These are phyloP conservation scores for Asarcornis scutulata DNA, from an alignment of 2,113 vertebrate genomes.

Conservation along the genomic window DNA sequence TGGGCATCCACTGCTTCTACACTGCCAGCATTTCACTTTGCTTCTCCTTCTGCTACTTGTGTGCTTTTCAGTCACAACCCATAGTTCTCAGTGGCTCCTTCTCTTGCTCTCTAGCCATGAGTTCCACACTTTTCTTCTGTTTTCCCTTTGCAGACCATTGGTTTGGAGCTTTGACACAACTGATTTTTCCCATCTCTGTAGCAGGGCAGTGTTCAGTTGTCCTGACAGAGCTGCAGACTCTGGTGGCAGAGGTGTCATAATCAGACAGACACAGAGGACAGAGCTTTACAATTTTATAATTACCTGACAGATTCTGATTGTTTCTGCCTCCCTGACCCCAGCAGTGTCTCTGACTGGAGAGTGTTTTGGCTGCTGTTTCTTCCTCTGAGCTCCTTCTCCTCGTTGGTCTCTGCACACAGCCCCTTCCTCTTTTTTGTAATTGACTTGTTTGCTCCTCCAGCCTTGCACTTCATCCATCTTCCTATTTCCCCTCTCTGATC, in stretches of 20 bases:
- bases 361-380: constrained; percentile 27
- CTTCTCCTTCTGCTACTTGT: neutral
- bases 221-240: neutral
- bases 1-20: neutral
- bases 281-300: neutral
- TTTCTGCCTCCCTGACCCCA: neutral
- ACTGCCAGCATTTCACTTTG: neutral
- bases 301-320: neutral
- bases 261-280: neutral
- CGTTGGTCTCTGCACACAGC: neutral
- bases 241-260: neutral
- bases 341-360: neutral
- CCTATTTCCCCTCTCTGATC: constrained; percentile 55
- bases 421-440: constrained; percentile 39
- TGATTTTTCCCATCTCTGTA: neutral
- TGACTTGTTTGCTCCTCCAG: constrained; percentile 58
- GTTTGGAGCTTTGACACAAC: neutral
- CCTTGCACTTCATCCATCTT: constrained; percentile 67
- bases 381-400: constrained; percentile 52
- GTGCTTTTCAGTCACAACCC: neutral
- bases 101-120: neutral
- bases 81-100: neutral
- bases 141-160: neutral
- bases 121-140: neutral
- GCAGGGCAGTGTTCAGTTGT: neutral